Conservation (phyloP, 2,888 invertebrate species). For the Trachelus iudaicus region DNA sequence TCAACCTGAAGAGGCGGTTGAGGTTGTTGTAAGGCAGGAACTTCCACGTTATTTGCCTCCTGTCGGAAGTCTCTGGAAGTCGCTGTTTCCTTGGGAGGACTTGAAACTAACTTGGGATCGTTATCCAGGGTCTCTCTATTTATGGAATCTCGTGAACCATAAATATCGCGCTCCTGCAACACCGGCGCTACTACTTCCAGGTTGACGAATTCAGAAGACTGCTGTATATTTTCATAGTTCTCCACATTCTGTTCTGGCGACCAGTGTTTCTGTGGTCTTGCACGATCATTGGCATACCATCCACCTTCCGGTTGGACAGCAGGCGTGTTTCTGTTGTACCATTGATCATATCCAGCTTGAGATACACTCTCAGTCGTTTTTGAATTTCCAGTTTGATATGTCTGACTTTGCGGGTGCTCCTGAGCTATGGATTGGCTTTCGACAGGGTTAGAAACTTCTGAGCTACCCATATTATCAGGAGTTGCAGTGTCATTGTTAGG, state of each 20-base stretch:
- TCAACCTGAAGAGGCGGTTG: constrained; percentile 40
- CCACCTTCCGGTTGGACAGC: constrained; percentile 37
- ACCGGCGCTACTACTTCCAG: constrained; percentile 54
- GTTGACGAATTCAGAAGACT: constrained; percentile 56
- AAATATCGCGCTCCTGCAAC: constrained; percentile 52
- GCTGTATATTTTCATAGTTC: constrained; percentile 58
- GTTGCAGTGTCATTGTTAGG: constrained; percentile 4
- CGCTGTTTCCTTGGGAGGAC: constrained; percentile 33
- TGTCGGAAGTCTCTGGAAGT: constrained; percentile 44
- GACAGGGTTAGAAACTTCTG: constrained; percentile 27
- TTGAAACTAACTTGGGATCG: constrained; percentile 40
- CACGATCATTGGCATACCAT: constrained; percentile 49
- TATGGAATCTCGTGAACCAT: constrained; percentile 56
- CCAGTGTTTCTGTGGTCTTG: constrained; percentile 39
- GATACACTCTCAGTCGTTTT: constrained; percentile 27
- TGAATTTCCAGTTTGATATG: constrained; percentile 21
- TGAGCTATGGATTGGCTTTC: constrained; percentile 30
- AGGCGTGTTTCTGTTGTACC: constrained; percentile 56
- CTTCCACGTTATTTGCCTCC: constrained; percentile 54
- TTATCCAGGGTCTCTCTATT: constrained; percentile 55
- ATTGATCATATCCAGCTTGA: constrained; percentile 55
- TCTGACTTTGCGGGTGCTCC: constrained; percentile 24
- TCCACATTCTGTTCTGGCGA: constrained; percentile 52
- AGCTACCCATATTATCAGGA: constrained; percentile 26
- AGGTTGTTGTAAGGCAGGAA: constrained; percentile 40